Evolutionary conservation across 1,140 invertebrate species (phyloP).

Genomic region (Atta texana): DNA sequence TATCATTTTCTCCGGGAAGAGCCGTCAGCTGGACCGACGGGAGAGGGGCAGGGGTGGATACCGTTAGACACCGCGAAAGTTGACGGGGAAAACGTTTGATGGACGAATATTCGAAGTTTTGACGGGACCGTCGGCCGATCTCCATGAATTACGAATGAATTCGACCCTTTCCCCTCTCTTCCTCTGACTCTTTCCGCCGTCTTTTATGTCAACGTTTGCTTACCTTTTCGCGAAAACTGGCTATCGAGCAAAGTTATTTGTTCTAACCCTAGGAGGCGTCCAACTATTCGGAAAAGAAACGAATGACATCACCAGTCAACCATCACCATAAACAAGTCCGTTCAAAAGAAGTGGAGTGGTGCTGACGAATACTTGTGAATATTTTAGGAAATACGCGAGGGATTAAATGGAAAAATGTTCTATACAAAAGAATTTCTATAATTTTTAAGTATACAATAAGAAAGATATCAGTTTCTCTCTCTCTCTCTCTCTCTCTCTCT

Average conservation of each 20-base stretch:
- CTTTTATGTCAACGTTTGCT: constrained; percentile 46
- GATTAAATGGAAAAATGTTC: background rate
- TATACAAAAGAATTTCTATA: background rate
- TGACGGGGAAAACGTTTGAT: constrained; percentile 77
- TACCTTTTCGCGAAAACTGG: constrained; percentile 48
- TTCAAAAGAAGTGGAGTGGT: background rate
- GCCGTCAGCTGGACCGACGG: constrained; percentile 73
- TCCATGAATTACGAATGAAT: constrained; percentile 77
- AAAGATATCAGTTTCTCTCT: background rate
- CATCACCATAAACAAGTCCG: constrained; percentile 68
- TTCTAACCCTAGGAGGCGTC: constrained; percentile 70
- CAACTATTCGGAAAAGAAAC: constrained; percentile 56
- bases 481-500: background rate
- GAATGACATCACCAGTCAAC: constrained; percentile 46
- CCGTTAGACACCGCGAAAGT: constrained; percentile 73
- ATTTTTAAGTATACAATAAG: background rate
- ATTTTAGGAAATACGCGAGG: constrained; percentile 13
- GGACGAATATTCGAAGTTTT: constrained; percentile 78
- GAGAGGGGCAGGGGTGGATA: constrained; percentile 44
- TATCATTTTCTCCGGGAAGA: constrained; percentile 75
- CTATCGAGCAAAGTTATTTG: constrained; percentile 72
- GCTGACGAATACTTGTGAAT: background rate
- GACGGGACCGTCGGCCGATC: constrained; percentile 71
- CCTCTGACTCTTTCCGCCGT: background rate
- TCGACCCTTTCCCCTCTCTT: background rate